These are phyloP conservation scores for Tineola bisselliella DNA, from an alignment of 2,888 invertebrate genomes.

Conservation along the genomic window DNA sequence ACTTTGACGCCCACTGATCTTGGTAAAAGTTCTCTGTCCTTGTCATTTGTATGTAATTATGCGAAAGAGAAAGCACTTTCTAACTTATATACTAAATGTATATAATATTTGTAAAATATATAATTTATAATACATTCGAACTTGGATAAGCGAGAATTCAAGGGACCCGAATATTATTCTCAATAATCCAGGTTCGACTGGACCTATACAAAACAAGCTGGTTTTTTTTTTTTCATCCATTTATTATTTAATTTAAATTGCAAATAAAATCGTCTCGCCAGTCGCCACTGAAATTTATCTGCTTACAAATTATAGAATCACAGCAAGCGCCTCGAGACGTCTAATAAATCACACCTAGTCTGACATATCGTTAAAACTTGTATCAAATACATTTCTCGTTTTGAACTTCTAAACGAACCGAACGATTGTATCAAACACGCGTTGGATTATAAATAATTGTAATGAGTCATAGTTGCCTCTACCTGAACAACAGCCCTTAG, in stretches of 20 bases:
- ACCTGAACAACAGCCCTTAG: slow-evolving; percentile 17
- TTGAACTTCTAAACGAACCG: not conserved
- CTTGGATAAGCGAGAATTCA: too few species aligned
- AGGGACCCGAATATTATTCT: too few species aligned
- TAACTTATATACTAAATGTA: too few species aligned
- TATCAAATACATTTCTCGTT: not conserved
- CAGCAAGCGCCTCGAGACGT: slow-evolving; percentile 34
- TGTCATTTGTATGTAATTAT: too few species aligned
- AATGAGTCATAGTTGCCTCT: slow-evolving; percentile 17
- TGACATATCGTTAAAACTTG: not conserved
- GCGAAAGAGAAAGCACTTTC: too few species aligned
- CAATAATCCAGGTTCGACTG: too few species aligned
- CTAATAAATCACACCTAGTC: slow-evolving; percentile 33
- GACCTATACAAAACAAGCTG: too few species aligned
- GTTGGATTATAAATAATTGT: not conserved
- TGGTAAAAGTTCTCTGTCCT: too few species aligned
- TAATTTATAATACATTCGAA: too few species aligned
- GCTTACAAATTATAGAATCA: slow-evolving; percentile 15
- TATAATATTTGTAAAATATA: too few species aligned
- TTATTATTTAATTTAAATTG: slow-evolving; percentile 11
- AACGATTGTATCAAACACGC: not conserved
- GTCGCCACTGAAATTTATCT: not conserved
- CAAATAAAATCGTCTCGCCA: slow-evolving; percentile 15
- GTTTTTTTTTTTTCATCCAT: too few species aligned
- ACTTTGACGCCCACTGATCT: too few species aligned